These are phyloP conservation scores for Spheniscus mendiculus DNA, from an alignment of 2,113 vertebrate genomes.

Conservation along the genomic window DNA sequence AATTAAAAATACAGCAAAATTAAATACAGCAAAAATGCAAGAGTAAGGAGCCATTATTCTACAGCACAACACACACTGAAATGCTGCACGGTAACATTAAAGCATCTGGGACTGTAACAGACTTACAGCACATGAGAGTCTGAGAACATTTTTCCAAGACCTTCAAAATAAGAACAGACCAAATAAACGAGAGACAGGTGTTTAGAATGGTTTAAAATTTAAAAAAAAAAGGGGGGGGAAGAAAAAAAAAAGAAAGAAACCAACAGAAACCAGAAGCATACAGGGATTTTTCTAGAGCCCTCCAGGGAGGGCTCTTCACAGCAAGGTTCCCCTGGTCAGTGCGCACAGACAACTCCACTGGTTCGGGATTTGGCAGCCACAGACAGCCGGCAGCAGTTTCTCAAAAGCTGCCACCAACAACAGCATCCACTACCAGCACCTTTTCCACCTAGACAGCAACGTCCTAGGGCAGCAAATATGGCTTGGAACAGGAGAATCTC, in stretches of 20 bases:
- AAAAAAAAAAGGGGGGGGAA: background rate
- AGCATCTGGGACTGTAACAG: constrained; percentile 51
- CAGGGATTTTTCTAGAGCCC: background rate
- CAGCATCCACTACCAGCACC: background rate
- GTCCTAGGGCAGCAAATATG: background rate
- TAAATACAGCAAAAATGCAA: constrained; percentile 54
- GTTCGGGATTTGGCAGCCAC: background rate
- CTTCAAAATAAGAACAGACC: background rate
- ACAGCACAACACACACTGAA: constrained; percentile 60
- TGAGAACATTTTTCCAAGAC: constrained; percentile 42
- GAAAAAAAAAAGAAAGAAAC: background rate
- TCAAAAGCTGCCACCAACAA: background rate
- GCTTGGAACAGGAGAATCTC: background rate
- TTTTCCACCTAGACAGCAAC: background rate
- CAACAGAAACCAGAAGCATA: background rate
- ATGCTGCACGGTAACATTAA: constrained; percentile 58
- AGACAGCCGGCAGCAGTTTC: background rate
- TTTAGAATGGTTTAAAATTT: background rate
- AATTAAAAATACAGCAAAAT: constrained; percentile 67
- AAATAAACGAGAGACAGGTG: background rate
- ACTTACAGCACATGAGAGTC: constrained; percentile 10
- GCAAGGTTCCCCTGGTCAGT: background rate
- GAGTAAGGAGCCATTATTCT: constrained; percentile 35
- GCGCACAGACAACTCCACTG: background rate
- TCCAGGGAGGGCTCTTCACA: background rate